Evolutionary conservation across 2,888 invertebrate genomes (phyloP), one percentile per base, ranked within the genome.

Genomic region (Myathropa florea): DNA sequence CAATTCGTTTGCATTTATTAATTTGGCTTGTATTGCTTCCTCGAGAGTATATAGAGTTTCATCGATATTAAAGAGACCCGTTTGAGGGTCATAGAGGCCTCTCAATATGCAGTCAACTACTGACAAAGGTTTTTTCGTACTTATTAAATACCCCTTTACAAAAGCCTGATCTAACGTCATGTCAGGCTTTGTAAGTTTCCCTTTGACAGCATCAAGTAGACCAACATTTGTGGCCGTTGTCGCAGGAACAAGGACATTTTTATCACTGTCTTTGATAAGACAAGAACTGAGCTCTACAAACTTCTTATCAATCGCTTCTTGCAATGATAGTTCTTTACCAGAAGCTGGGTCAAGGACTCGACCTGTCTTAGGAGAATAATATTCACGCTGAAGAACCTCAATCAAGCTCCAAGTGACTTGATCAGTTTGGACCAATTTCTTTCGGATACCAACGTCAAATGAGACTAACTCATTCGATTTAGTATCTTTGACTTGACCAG

Each of bases 41-140:
- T 95, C 95, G 14, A 97, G 92, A 14, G 96, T 96, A 89, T 96
- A 94, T 70, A 94, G 94, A 67, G 95, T 94, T 26, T 95, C 95
- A 87, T 96, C 95, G 78, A 96, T 95, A 4, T 94, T 94, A 83
- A 96, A 95, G 70, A 95, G 94, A 0, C 97, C 97, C 3, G 95
- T 95, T 88, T 94, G 94, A 3, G 96, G 94, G 90, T 97, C 95
- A 91, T 97, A 97, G 55, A 96, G 94, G 84, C 96, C 96, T 92
- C 97, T 95, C 28, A 97, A 95, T 73, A 97, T 93, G 14, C 97
- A 96, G 93, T 97, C 97, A 91, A 97, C 97, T 81, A 97, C 93
- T 0, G 97, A 96, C 94, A 96, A 95, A 0, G 97, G 97, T 90
- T 96, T 95, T 73, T 95, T 94, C 33, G 96, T 96, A 89, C 96